Base-by-base conservation (phyloP, 1,140 invertebrate species). In the Fopius arisanus region DNA sequence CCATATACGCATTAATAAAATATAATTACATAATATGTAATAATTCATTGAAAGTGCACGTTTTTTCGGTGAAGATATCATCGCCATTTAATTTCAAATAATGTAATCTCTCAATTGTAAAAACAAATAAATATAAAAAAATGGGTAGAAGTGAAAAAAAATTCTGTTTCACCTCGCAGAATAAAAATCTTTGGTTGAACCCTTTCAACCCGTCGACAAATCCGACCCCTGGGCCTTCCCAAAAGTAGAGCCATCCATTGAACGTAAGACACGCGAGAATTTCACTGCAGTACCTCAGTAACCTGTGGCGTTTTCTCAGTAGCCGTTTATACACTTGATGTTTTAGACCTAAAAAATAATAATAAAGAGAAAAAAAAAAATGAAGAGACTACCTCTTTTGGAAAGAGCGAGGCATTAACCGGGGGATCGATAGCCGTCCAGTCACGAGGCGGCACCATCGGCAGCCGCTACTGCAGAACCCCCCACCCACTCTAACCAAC, bases 401-500 rank as follows among this genome's bases (percentile, higher is more conserved):
- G 23, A 19, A 28, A 70, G 67, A 40, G 70, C 37, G 54, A 63
- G 70, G 1, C 10, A 48, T 37, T 0, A n/a, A 28, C 12, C 43
- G 2, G 10, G 21, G 66, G 75, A 76, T 76, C 75, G 75, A 76
- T 76, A 76, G 75, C 33, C 66, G 65, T 48, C 75, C 75, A 76
- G 75, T 76, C 75, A 76, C 75, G 75, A 76, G 75, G 70, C 75
- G 71, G 75, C 70, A 72, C 70, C 70, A 68, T 70, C 70, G 41
- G 54, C 70, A 73, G 65, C 71, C 48, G 59, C 62, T 59, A 26
- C 67, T 54, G 71, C 63, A 40, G 66, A 21, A n/a, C 28, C 43
- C 72, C 48, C 26, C 23, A 3, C 33, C 21, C 29, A n/a, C 72
- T 54, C 51, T 12, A 26, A 26, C 59, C 43, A 33, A 72, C 19